phyloP scores from a whole-genome alignment of 2,113 vertebrate species.

The Phasianus colchicus region DNA sequence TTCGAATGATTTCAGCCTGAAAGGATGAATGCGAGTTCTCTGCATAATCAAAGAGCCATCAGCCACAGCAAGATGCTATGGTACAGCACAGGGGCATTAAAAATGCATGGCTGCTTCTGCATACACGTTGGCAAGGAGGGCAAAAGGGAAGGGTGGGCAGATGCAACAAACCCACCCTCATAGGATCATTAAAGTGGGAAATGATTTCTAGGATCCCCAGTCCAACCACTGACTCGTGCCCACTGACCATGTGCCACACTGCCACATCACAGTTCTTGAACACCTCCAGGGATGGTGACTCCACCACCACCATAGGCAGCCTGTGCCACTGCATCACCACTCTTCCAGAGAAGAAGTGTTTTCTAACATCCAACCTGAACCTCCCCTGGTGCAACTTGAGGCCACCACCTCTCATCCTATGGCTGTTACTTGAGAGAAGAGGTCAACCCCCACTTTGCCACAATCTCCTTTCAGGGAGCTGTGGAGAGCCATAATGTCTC shows the following conservation, averaged over 20 bases:
- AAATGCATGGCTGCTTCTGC: background rate
- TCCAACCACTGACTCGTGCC: background rate
- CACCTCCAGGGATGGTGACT: no score
- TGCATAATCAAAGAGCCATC: background rate
- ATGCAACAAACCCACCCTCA: background rate
- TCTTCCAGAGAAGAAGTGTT: no score
- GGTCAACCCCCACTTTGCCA: no score
- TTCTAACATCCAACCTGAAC: background rate
- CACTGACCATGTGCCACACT: background rate
- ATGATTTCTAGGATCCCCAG: background rate
- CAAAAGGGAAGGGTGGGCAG: background rate
- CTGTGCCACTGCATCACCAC: no score
- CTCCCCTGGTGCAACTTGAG: no score
- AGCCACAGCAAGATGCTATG: background rate
- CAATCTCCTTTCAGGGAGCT: background rate
- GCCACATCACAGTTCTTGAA: background rate
- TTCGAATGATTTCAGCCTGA: constrained; percentile 69
- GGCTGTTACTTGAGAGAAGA: background rate
- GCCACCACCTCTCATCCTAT: no score
- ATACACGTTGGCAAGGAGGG: background rate
- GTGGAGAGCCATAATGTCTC: background rate
- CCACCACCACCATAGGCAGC: background rate
- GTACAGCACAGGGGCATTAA: background rate
- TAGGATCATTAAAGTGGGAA: background rate
- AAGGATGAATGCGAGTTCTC: constrained; percentile 35